Base-by-base conservation (phyloP, 2,797 vertebrate species). In the Acanthurus tractus region DNA sequence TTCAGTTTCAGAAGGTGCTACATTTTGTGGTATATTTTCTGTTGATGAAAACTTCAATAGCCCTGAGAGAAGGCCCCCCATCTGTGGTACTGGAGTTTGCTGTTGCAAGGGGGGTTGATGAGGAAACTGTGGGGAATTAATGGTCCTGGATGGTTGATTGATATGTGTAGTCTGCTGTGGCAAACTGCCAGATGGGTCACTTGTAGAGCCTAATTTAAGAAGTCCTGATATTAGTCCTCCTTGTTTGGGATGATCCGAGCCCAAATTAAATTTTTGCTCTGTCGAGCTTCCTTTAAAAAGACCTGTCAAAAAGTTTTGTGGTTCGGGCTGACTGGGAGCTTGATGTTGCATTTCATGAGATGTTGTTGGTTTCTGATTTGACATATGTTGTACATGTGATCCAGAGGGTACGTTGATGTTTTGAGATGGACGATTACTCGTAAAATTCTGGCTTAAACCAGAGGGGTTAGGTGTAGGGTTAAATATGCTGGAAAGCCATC, bases 1-100 rank as follows among this genome's bases (percentile, higher is more conserved):
- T 72, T 74, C 78, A 75, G 56, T 45, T 67, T 82, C 82, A 67
- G 73, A 25, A 6, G 61, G n/a, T 15, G 87, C 87, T 40, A 57
- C 36, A 53, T 90, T 89, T 67, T 86, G 82, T 40, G 83, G 68
- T 58, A 89, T 53, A 71, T 94, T 95, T 89, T 96, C 95, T 69
- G 88, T 80, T 79, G 96, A 96, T 79, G 95, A 92, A 92, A 95
- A 93, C 83, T 92, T 97, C 82, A 95, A 87, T 46, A 94, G 79
- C 0, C 93, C 93, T 63, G 95, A 91, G 76, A 96, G 86, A 85
- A 95, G 58, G 2, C 90, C 89, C 71, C 86, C 87, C 63, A 63
- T 74, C 15, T 82, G 89, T 70, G 86, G 22, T 65, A 78, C n/a
- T 36, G 83, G 57, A 71, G 66, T 75, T 76, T 48, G 90, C 74